phyloP scores from a whole-genome alignment of 2,888 invertebrate genomes.

The Idaea dimidiata region DNA sequence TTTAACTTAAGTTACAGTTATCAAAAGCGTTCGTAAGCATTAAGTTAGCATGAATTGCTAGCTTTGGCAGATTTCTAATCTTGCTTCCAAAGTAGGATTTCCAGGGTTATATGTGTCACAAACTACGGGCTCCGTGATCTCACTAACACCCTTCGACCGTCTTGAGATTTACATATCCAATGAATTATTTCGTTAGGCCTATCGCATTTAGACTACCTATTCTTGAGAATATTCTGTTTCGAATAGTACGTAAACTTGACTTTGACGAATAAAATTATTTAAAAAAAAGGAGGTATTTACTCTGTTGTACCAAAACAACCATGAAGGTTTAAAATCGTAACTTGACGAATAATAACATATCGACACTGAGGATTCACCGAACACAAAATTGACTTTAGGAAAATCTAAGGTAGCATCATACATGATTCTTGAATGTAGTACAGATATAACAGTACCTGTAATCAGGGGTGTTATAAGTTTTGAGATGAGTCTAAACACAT shows the following conservation, averaged over 20 bases:
- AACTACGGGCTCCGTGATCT: background rate
- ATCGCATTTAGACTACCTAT: conserved; percentile 5
- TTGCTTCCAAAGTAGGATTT: conserved; percentile 13
- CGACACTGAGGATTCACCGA: too few relatives aligned
- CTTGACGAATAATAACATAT: too few relatives aligned
- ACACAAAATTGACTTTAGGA: too few relatives aligned
- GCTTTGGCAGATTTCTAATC: background rate
- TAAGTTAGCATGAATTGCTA: background rate
- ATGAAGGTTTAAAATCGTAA: too few relatives aligned
- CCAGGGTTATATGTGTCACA: conserved; percentile 10
- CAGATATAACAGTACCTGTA: too few relatives aligned
- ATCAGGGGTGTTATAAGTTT: too few relatives aligned
- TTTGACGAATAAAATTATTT: background rate
- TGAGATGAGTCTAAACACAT: too few relatives aligned
- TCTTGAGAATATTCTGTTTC: conserved; percentile 2
- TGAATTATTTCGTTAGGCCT: background rate
- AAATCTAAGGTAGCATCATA: too few relatives aligned
- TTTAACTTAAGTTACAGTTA: background rate
- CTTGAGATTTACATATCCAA: conserved; percentile 1
- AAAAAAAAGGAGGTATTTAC: too few relatives aligned
- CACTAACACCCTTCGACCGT: conserved; percentile 1
- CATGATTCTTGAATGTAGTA: too few relatives aligned
- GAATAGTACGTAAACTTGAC: background rate
- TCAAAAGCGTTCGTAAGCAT: background rate
- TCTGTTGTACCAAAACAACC: too few relatives aligned